Conservation (phyloP, 2,888 invertebrate genomes). For the Aspidiotus rigidus region DNA sequence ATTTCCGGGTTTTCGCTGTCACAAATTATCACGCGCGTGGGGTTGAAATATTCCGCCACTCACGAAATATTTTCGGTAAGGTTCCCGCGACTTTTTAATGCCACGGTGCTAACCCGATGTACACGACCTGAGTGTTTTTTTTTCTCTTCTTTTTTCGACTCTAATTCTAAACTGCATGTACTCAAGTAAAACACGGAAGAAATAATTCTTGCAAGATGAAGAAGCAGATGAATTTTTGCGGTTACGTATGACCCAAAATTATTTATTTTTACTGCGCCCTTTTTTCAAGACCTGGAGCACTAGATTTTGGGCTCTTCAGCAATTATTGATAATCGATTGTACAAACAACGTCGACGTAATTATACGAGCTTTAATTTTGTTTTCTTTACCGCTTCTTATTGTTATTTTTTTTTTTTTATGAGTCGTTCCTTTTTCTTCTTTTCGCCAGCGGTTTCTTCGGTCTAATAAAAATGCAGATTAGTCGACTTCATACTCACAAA, state of each 20-base stretch:
- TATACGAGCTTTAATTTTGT: constrained; percentile 15
- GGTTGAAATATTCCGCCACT: constrained; percentile 16
- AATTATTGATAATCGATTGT: constrained; percentile 27
- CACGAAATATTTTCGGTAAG: too few relatives aligned
- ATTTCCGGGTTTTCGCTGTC: constrained; percentile 26
- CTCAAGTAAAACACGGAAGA: too few relatives aligned
- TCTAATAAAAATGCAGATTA: constrained; percentile 33
- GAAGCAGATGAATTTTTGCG: too few relatives aligned
- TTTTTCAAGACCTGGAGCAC: background rate
- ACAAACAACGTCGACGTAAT: constrained; percentile 18
- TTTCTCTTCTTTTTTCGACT: too few relatives aligned
- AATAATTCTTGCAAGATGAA: too few relatives aligned
- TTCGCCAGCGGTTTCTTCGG: constrained; percentile 3
- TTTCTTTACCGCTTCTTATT: background rate
- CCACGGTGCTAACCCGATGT: too few relatives aligned
- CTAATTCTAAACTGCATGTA: too few relatives aligned
- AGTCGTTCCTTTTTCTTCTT: background rate
- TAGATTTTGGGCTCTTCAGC: background rate
- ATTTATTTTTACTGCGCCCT: background rate
- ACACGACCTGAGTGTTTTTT: too few relatives aligned
- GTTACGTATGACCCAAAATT: too few relatives aligned
- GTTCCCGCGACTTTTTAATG: too few relatives aligned
- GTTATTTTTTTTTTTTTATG: constrained; percentile 12
- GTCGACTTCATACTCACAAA: background rate
- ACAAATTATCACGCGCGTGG: constrained; percentile 12